phyloP scores from a whole-genome alignment of 2,113 vertebrate species.

The Zapornia atra region DNA sequence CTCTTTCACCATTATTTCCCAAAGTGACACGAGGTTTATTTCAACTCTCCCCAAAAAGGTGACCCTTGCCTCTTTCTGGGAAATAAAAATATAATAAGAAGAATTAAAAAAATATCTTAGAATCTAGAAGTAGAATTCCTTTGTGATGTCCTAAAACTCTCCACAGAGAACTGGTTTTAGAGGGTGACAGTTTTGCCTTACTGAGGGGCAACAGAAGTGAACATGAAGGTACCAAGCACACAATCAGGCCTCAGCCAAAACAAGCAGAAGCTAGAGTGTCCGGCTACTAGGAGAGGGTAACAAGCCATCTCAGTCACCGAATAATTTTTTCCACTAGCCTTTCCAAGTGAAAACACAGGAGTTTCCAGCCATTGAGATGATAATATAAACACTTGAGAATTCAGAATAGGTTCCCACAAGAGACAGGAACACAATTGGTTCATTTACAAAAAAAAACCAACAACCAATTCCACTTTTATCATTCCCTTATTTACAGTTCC shows the following conservation, averaged over 20 bases:
- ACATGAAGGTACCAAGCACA: neutral
- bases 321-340: neutral
- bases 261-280: neutral
- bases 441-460: too few species aligned
- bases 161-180: neutral
- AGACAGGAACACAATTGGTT: neutral
- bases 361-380: constrained; percentile 21
- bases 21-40: neutral
- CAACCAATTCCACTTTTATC: neutral
- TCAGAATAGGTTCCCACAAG: neutral
- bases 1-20: neutral
- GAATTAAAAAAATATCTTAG: neutral
- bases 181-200: neutral
- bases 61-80: neutral
- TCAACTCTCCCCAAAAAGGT: neutral
- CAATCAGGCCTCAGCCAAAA: neutral
- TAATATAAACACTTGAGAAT: neutral
- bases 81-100: neutral
- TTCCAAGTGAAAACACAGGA: constrained; percentile 17
- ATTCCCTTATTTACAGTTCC: neutral
- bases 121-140: neutral
- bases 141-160: neutral
- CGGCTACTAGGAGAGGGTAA: neutral
- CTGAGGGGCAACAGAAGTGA: neutral
- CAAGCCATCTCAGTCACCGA: neutral